Conservation (phyloP, 2,113 vertebrate species). For the human (Homo sapiens) region DNA sequence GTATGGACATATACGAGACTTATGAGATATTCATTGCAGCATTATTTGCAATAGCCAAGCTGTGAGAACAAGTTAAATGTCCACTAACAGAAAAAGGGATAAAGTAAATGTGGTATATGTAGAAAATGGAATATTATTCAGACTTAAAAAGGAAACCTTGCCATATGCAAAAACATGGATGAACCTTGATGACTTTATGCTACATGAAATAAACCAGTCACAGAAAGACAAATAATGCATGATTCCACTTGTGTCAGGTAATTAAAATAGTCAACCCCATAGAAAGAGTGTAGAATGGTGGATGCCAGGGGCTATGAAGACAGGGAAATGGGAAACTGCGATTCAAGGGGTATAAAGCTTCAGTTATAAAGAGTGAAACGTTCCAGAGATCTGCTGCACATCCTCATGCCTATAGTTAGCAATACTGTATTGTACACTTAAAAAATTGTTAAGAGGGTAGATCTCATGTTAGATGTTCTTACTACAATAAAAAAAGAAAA, state of each 20-base stretch:
- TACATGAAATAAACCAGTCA: constrained; percentile 8
- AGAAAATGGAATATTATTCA: neutral
- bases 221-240: neutral
- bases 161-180: neutral
- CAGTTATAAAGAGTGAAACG: neutral
- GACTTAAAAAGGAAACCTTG: neutral
- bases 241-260: neutral
- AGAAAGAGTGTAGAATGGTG: neutral
- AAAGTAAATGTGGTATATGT: neutral
- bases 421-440: neutral
- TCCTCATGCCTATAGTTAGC: neutral
- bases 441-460: neutral
- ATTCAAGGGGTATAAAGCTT: neutral
- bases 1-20: neutral
- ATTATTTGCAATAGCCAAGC: neutral
- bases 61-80: neutral
- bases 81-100: neutral
- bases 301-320: neutral
- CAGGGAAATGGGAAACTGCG: neutral
- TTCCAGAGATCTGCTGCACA: neutral
- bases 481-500: neutral
- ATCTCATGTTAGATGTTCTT: neutral
- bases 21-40: neutral
- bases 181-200: neutral
- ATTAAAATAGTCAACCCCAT: neutral